Conservation (phyloP, 2,113 vertebrate species). For the Enhydra lutris region DNA sequence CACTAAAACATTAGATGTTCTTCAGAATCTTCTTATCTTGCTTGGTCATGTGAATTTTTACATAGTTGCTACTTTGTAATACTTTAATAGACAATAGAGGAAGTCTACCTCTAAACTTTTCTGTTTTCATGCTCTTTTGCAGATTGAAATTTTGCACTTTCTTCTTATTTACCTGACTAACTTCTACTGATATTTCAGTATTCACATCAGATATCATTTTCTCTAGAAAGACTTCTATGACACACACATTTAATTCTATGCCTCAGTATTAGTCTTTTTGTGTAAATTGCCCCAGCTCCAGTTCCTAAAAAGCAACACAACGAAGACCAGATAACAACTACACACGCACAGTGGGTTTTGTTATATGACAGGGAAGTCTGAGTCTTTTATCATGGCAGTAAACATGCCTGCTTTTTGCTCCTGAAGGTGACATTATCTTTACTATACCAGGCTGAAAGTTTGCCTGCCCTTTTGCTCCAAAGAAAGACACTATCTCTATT, state of each 20-base stretch:
- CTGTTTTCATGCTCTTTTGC: neutral
- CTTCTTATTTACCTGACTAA: constrained; percentile 12
- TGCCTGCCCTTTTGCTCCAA: neutral
- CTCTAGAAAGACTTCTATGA: neutral
- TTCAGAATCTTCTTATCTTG: neutral
- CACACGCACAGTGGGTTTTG: neutral
- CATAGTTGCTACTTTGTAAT: neutral
- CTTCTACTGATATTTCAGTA: neutral
- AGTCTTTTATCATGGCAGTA: neutral
- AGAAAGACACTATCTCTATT: neutral
- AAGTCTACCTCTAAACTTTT: neutral
- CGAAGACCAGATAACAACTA: neutral
- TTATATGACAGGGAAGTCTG: neutral
- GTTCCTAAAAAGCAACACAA: neutral
- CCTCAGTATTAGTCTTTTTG: neutral
- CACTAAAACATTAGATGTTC: neutral
- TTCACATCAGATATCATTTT: neutral
- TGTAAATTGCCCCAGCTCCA: neutral
- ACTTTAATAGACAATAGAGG: neutral
- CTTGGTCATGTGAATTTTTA: neutral
- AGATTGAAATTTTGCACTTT: neutral
- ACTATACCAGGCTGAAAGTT: neutral
- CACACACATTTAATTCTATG: neutral
- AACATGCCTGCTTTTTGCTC: neutral
- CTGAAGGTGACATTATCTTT: neutral